Evolutionary conservation across 2,888 invertebrate genomes (phyloP), one percentile per base, ranked within the genome.

Genomic region (Epistrophe eligans): DNA sequence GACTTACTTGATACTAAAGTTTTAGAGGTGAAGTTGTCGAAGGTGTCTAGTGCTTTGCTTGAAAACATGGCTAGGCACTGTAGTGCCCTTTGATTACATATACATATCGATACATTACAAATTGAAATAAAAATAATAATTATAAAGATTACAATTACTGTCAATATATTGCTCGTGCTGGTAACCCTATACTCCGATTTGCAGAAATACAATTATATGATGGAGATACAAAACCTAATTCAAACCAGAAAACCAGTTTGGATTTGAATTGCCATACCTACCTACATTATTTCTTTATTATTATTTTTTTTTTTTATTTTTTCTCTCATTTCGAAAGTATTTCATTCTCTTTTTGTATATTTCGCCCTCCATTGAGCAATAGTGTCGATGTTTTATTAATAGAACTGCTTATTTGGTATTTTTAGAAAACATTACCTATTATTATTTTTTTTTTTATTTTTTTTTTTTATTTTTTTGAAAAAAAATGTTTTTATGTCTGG

Each of bases 381-480:
- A 71, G 79, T 79, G 87, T 79, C 82, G 82, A 79, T 79, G 62
- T 79, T 79, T 76, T 87, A 87, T 87, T 79, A 79, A 79, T 87
- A 87, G 87, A 87, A 62, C 11, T 72, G 72, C 87, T 60, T 81
- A 79, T 82, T 82, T 71, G 82, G 79, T 87, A 87, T 87, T 79
- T 87, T 87, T 82, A 87, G 87, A 87, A 87, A 87, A 72, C 79
- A 70, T 77, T 52, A 74, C 57, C 58, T 57, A 70, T 10, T 45
- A 28, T 32, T 48, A 11, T 15, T 62, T 1, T 32, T 66, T 35
- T 24, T 24, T 28, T 9, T 40, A 1, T 4, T 1, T 24, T 24
- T 24, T 24, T 24, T 24, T 24, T 24, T 24, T 24, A 2, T 24
- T n/a, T n/a, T n/a, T n/a, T n/a, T n/a, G n/a, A 13, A 45, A 15